These are phyloP conservation scores for Aldrovandia affinis DNA, from an alignment of 2,797 vertebrate genomes.

Conservation along the genomic window DNA sequence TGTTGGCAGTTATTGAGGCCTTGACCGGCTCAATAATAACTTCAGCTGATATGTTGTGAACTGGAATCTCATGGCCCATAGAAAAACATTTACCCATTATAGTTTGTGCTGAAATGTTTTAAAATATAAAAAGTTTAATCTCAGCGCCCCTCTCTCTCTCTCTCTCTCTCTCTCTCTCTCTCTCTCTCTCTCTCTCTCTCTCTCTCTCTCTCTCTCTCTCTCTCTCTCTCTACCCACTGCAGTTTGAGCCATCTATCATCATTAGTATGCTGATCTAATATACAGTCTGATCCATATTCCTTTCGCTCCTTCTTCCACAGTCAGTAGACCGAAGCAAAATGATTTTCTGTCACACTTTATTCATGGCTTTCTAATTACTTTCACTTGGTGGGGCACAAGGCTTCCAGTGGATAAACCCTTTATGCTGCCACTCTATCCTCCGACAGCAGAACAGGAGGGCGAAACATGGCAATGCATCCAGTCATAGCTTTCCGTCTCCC, in stretches of 20 bases:
- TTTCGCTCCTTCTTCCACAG: not conserved
- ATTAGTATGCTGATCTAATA: slow-evolving; percentile 1
- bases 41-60: too few species aligned
- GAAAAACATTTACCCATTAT: not conserved
- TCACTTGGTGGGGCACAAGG: not conserved
- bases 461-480: not conserved
- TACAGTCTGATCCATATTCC: slow-evolving; percentile 5
- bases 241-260: not conserved
- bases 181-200: not conserved
- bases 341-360: not conserved
- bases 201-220: not conserved
- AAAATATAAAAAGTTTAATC: not conserved
- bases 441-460: not conserved
- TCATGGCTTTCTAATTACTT: slow-evolving; percentile 7
- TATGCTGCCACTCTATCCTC: not conserved
- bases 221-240: not conserved
- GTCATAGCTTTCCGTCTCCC: too few species aligned
- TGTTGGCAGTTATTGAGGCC: not conserved
- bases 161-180: not conserved
- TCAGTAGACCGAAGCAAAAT: not conserved
- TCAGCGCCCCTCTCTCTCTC: not conserved
- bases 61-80: not conserved
- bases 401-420: not conserved
- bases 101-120: not conserved
- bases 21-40: not conserved